Base-by-base conservation (phyloP, 2,797 vertebrate species). In the Gymnoscopelus microlampas region DNA sequence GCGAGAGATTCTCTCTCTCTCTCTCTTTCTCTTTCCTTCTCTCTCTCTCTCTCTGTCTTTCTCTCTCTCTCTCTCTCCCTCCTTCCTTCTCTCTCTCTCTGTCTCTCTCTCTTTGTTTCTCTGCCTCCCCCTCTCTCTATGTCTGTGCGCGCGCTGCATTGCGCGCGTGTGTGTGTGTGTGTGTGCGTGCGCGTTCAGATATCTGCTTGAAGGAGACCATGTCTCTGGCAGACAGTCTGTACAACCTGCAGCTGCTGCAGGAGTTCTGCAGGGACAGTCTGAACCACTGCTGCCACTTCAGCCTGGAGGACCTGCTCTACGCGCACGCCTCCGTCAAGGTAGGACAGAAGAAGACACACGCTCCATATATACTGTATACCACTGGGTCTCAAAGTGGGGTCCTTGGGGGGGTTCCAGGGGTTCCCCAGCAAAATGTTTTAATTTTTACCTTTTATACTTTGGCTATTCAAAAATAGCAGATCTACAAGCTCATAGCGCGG, bases 131-230 rank as follows among this genome's bases (percentile, higher is more conserved):
- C 53, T 4, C 29, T 29, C 53, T 7, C 8, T n/a, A 3, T 19
- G 19, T n/a, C 15, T 29, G 26, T 29, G 26, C 19, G 1, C 19
- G 19, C 1, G 19, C 19, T 19, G 19, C 19, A 19, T 19, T 29
- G 26, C 2, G 26, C 2, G 26, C 2, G 32, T 35, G 32, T 6
- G 32, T 6, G 32, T 6, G 32, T 44, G 69, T 77, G 71, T 19
- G 19, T 19, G 19, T 19, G 19, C 1, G 19, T 19, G 19, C 1
- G 19, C 19, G 19, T n/a, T n/a, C 91, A 99, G 98, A 99, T 92
- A 94, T 98, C 85, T 98, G 98, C 90, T 92, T 99, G 80, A 99
- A 99, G 87, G 97, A 98, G 88, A 95, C 95, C 2, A 98, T 99
- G 96, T 99, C 98, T 63, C 88, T 99, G 93, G 97, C 96, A 8